phyloP scores from a whole-genome alignment of 2,888 invertebrate genomes.

The Callimorpha dominula region DNA sequence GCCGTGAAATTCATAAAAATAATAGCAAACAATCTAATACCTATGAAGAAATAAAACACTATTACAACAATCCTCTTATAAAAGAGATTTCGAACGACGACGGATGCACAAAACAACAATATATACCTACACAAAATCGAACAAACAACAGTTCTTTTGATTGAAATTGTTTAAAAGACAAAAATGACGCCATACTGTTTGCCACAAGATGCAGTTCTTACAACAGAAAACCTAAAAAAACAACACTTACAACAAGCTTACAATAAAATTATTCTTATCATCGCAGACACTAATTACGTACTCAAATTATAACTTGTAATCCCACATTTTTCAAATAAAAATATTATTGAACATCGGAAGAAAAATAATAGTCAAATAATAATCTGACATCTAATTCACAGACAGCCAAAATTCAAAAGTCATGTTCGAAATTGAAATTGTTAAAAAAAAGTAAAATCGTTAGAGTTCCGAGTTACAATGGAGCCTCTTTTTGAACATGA shows the following conservation, averaged over 20 bases:
- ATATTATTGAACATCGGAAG: background rate
- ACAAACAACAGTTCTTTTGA: background rate
- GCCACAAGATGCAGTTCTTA: background rate
- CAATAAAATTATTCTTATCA: background rate
- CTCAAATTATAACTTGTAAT: background rate
- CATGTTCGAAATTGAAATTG: slow-evolving; percentile 17
- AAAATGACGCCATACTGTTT: background rate
- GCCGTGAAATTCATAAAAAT: background rate
- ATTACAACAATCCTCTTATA: background rate
- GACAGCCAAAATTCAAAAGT: slow-evolving; percentile 43
- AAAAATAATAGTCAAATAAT: slow-evolving; percentile 27
- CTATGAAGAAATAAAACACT: background rate
- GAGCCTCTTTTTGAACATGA: no score
- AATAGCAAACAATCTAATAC: background rate
- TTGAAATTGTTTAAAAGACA: background rate
- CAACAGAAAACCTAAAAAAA: background rate
- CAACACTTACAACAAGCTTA: background rate
- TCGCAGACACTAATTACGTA: background rate
- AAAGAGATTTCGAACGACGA: background rate
- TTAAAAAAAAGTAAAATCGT: no score
- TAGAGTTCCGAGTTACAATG: no score
- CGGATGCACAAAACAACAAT: background rate
- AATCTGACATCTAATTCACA: slow-evolving; percentile 35
- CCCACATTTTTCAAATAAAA: background rate
- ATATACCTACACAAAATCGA: background rate